phyloP scores from a whole-genome alignment of 2,113 vertebrate species.

The Stigmatopora nigra region DNA sequence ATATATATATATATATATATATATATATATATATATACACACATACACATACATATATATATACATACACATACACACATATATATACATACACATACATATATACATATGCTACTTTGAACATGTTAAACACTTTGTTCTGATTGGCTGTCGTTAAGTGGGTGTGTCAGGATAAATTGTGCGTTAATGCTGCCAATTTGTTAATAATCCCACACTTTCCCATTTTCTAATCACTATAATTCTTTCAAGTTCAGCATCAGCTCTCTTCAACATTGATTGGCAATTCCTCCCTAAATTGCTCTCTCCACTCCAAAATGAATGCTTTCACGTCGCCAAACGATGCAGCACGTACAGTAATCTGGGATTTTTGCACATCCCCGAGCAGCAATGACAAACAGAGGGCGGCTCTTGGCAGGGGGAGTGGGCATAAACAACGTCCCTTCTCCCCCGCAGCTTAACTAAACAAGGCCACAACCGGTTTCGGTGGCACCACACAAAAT shows the following conservation, averaged over 20 bases:
- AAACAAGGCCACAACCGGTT: conserved; percentile 63
- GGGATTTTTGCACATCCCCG: conserved; percentile 45
- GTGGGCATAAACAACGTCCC: conserved; percentile 17
- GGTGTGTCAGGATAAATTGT: no score
- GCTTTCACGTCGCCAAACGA: conserved; percentile 10
- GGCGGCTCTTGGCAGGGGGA: conserved; percentile 32
- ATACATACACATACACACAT: no score
- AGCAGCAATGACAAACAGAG: conserved; percentile 48
- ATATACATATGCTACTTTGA: no score
- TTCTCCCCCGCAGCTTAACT: conserved; percentile 39
- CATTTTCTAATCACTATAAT: background rate
- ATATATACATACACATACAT: no score
- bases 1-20: no score
- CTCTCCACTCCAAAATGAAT: conserved; percentile 26
- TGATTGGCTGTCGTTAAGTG: no score
- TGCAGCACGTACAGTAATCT: conserved; percentile 16
- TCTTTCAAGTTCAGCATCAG: background rate
- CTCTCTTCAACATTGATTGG: background rate
- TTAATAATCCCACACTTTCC: background rate
- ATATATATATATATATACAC: no score
- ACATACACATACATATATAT: no score
- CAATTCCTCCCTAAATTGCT: background rate
- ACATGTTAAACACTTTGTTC: no score
- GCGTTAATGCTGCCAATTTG: no score
- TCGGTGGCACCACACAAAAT: conserved; percentile 55